Percentiles rank a stretch among this genome's conserved stretches.
Conservation (phyloP, 2,888 invertebrate species). For the Parnassius smintheus region DNA sequence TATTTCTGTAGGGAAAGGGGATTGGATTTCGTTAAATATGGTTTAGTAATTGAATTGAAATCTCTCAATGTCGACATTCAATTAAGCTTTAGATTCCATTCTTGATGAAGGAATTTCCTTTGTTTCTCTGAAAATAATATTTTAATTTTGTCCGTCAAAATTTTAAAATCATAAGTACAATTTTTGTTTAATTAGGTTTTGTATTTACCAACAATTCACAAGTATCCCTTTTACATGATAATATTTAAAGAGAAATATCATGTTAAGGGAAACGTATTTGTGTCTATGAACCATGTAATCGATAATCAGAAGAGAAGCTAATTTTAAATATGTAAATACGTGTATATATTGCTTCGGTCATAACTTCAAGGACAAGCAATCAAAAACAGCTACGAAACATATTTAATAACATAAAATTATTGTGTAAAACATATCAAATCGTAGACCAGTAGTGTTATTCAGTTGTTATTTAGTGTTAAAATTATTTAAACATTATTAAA, state of each 20-base stretch:
- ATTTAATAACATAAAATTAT: too few species aligned
- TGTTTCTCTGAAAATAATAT: slow-evolving; percentile 66
- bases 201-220: too few species aligned
- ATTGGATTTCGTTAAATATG: slow-evolving; percentile 82
- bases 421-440: too few species aligned
- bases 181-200: slow-evolving; percentile 1
- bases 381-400: too few species aligned
- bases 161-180: slow-evolving; percentile 20
- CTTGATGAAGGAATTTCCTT: slow-evolving; percentile 71
- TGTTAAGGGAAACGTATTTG: too few species aligned
- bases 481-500: slow-evolving; percentile 3
- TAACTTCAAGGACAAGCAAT: too few species aligned
- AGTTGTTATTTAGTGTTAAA: background rate
- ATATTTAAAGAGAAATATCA: too few species aligned
- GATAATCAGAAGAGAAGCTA: too few species aligned
- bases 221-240: too few species aligned
- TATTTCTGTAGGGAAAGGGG: slow-evolving; percentile 78
- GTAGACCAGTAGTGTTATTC: background rate
- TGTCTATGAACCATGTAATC: too few species aligned
- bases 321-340: too few species aligned
- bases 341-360: too few species aligned
- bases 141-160: slow-evolving; percentile 49
- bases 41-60: slow-evolving; percentile 82
- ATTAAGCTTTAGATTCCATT: slow-evolving; percentile 76
- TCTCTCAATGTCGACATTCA: slow-evolving; percentile 81